These are phyloP conservation scores for Eunapius fragilis DNA, from an alignment of 37 sponge, comb jelly and placozoan species.

Conservation along the genomic window DNA sequence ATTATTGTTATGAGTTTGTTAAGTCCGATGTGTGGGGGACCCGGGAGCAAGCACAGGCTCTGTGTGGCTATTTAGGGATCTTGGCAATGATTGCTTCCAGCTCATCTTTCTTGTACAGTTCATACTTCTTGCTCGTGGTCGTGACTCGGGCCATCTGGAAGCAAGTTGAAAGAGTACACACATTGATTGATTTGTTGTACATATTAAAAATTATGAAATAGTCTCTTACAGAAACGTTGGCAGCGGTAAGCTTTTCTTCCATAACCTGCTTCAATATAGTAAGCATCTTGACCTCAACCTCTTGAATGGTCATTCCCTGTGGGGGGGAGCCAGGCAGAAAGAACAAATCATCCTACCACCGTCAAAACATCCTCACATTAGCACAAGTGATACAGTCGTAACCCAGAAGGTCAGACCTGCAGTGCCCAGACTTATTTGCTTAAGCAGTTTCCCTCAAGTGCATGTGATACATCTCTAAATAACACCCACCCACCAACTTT, in stretches of 20 bases:
- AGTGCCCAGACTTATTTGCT: too few species aligned
- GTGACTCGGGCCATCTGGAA: slow-evolving; percentile 50
- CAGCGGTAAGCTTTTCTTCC: slow-evolving; percentile 95
- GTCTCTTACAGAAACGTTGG: slow-evolving; percentile 91
- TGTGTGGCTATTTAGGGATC: slow-evolving; percentile 39
- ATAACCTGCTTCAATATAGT: slow-evolving; percentile 95
- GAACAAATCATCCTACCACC: too few species aligned
- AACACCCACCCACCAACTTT: too few species aligned
- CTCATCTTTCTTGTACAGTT: slow-evolving; percentile 61
- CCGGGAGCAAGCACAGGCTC: not conserved
- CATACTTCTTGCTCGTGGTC: slow-evolving; percentile 49
- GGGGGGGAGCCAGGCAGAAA: not conserved
- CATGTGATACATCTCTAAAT: too few species aligned
- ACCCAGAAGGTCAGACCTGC: too few species aligned
- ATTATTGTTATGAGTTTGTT: too few species aligned
- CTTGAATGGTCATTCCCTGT: slow-evolving; percentile 77
- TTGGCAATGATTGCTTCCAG: slow-evolving; percentile 73
- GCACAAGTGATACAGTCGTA: too few species aligned
- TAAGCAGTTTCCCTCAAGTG: too few species aligned
- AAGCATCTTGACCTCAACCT: slow-evolving; percentile 80
- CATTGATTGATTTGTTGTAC: too few species aligned
- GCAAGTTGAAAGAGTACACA: not conserved
- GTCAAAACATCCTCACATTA: too few species aligned
- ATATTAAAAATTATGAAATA: too few species aligned
- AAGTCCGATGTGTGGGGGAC: not conserved